These are phyloP conservation scores for Tipula vernalis DNA, from an alignment of 2,888 invertebrate genomes.

Conservation along the genomic window DNA sequence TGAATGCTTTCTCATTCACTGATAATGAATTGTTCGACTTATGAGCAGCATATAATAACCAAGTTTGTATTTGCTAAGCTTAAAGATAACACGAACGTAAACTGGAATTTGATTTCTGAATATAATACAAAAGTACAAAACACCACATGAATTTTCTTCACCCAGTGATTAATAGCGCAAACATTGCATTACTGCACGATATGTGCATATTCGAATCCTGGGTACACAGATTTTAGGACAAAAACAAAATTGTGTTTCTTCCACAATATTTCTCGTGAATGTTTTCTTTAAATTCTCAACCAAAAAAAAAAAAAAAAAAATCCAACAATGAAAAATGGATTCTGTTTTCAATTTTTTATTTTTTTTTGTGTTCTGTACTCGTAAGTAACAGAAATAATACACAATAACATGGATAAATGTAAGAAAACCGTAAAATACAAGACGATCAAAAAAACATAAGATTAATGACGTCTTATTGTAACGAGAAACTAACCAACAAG, in stretches of 20 bases:
- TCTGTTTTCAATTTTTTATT: not conserved
- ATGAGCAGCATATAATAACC: no score
- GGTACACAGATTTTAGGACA: not conserved
- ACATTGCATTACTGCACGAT: not conserved
- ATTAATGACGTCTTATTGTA: slow-evolving; percentile 4
- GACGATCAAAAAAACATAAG: not conserved
- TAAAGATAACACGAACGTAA: no score
- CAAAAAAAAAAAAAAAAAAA: not conserved
- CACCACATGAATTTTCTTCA: not conserved
- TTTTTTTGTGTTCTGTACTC: not conserved
- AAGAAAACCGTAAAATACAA: not conserved
- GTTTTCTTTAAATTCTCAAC: not conserved
- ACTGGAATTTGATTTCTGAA: no score
- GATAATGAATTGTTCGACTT: no score
- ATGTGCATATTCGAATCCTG: not conserved
- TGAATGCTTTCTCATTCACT: no score
- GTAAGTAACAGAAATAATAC: not conserved
- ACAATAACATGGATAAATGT: not conserved
- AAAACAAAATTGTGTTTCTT: not conserved
- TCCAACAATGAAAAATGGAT: not conserved
- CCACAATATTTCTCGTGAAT: not conserved
- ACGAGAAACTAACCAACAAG: not conserved
- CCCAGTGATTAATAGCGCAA: not conserved
- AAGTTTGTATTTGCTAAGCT: no score
- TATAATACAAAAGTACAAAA: not conserved